Base-by-base conservation (phyloP, 2,113 vertebrate genomes). In the Atherinomorus stipes region DNA sequence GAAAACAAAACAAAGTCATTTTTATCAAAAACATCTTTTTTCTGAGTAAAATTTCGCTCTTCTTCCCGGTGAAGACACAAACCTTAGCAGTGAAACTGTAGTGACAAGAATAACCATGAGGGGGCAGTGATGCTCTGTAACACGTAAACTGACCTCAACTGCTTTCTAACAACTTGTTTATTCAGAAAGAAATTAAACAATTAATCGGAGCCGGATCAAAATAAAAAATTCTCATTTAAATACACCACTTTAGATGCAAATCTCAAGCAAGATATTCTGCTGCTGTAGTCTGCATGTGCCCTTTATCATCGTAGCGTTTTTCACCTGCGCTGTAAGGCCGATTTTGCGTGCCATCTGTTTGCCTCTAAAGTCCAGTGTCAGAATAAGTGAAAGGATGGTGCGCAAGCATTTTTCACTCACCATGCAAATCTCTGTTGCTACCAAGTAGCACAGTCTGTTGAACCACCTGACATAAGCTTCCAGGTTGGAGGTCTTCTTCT, bases 401-500 rank as follows among this genome's bases (percentile, higher is more conserved):
- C 1, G 45, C 16, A 19, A 8, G 19, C 61, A 45, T 71, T 73
- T 64, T 45, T 50, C 22, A 72, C 95, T 95, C 79, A 99, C 97
- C 96, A 98, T 97, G 90, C 98, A 99, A 78, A 98, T 99, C 93
- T 99, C 98, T 10, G 97, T 98, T 4, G 98, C 97, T 8, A 98
- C 97, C 88, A 99, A 86, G 93, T 98, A 99, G 86, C 97, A 99
- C 75, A 99, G 94, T 63, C 97, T 94, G 92, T 99, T 99, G 85
- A 99, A 99, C 98, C 98, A 99, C 50, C 97, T 95, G 80, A 99
- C 96, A 0, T 98, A 99, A 1, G 96, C 96, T 91, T 99, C 96
- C 63, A 99, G 92, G 78, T 97, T 98, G n/a, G 94, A 91, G 23
- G 96, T 94, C 89, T 96, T 99, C 83, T 91, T 91, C 92, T 98